Conservation (phyloP, 2,113 vertebrate species). For the Anguilla japonica region DNA sequence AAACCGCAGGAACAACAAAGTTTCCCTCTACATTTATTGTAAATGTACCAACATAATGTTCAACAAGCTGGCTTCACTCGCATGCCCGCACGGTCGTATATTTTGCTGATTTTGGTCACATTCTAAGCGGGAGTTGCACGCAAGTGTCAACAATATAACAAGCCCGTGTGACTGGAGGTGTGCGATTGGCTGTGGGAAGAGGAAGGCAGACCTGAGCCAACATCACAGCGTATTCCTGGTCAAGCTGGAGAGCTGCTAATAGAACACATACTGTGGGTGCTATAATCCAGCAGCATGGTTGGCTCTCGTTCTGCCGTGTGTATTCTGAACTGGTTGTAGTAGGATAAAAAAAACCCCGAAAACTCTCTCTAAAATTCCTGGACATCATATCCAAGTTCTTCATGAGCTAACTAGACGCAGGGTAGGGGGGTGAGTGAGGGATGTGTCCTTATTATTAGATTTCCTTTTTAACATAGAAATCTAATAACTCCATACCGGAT, state of each 20-base stretch:
- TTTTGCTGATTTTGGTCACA: constrained; percentile 31
- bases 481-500: constrained; percentile 36
- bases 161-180: constrained; percentile 39
- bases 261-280: not conserved
- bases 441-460: constrained; percentile 48
- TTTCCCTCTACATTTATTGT: not conserved
- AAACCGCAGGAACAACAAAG: not conserved
- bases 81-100: not conserved
- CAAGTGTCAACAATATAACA: constrained; percentile 49
- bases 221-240: constrained; percentile 29
- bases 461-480: constrained; percentile 50
- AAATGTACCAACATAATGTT: not conserved
- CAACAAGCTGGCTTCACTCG: not conserved
- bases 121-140: constrained; percentile 30
- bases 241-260: constrained; percentile 14
- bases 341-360: not conserved
- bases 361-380: not conserved
- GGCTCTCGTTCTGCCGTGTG: not conserved
- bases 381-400: not conserved
- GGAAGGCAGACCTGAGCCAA: constrained; percentile 22
- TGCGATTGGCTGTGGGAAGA: constrained; percentile 34
- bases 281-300: not conserved
- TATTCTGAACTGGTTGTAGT: not conserved
- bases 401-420: constrained; percentile 11
- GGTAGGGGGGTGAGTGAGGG: not conserved